Evolutionary conservation across 2,888 invertebrate genomes (phyloP).

Genomic region (Protophormia terraenovae): DNA sequence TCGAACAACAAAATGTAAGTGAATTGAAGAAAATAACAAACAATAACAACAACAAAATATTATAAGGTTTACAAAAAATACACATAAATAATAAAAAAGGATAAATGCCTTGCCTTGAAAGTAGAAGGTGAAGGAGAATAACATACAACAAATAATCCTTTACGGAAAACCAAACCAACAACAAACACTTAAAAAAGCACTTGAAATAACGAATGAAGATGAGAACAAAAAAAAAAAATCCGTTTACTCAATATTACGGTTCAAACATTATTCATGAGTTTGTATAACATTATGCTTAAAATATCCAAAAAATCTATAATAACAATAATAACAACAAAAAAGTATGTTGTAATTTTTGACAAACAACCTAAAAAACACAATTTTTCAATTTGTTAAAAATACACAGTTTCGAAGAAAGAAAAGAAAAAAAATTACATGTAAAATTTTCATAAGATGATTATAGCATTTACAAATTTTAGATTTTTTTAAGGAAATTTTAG

Average conservation of each 20-base stretch:
- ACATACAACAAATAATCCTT: constrained; percentile 54
- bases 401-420: not conserved
- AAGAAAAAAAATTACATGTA: not conserved
- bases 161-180: constrained; percentile 62
- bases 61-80: not conserved
- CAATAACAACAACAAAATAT: constrained; percentile 10
- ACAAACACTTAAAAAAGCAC: constrained; percentile 43
- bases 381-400: constrained; percentile 43
- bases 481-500: not conserved
- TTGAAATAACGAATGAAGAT: constrained; percentile 27
- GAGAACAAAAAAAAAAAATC: constrained; percentile 11
- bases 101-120: constrained; percentile 40
- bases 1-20: not conserved
- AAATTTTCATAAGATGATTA: not conserved
- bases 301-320: not conserved
- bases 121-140: no score
- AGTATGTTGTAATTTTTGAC: constrained; percentile 8
- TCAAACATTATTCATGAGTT: constrained; percentile 38
- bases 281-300: constrained; percentile 44
- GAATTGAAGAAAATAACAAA: not conserved
- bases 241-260: not conserved
- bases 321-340: not conserved
- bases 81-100: constrained; percentile 42
- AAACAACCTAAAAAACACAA: constrained; percentile 22
- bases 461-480: not conserved